Evolutionary conservation across 2,888 invertebrate genomes (phyloP), one percentile per base, ranked within the genome.

Genomic region (Luperina nickerlii): DNA sequence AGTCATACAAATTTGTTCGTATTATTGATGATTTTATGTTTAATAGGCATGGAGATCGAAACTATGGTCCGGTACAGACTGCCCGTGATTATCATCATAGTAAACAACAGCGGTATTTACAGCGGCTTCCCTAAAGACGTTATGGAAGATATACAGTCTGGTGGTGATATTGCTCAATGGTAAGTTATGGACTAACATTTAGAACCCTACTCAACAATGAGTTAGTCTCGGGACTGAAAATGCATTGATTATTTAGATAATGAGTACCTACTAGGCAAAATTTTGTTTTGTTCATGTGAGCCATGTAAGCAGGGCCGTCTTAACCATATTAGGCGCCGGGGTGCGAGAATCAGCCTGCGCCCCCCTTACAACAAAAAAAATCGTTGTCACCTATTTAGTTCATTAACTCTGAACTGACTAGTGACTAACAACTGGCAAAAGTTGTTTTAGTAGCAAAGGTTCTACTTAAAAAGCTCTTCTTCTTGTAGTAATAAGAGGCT

Each of bases 81-180:
- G 87, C 99, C 99, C 0, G 97, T 99, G 51, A 98, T 99, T 60
- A 98, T 99, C 79, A 97, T 99, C 6, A 98, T 99, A 83, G 98
- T 99, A 11, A 99, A 99, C 95, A 99, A 99, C 96, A 99, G 98
- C 92, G 99, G 99, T 42, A 99, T 99, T 92, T 99, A 99, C 93
- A 98, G 98, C 74, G 99, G 99, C 11, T 97, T 99, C 83, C 98
- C 98, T 91, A 97, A 97, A 84, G 98, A 98, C 38, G 97, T 98
- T 15, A 98, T 98, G 95, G 96, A 97, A 63, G 98, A 98, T 69
- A 97, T 99, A 68, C 98, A 98, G 90, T 97, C 97, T 5, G 97
- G 97, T 74, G 98, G 98, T 20, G 98, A 98, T 86, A 95, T 98
- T 68, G 97, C 98, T 3, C 97, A 98, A 93, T 97, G 98, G 99